Base-by-base conservation (phyloP, 2,113 vertebrate genomes). In the Entelurus aequoreus region DNA sequence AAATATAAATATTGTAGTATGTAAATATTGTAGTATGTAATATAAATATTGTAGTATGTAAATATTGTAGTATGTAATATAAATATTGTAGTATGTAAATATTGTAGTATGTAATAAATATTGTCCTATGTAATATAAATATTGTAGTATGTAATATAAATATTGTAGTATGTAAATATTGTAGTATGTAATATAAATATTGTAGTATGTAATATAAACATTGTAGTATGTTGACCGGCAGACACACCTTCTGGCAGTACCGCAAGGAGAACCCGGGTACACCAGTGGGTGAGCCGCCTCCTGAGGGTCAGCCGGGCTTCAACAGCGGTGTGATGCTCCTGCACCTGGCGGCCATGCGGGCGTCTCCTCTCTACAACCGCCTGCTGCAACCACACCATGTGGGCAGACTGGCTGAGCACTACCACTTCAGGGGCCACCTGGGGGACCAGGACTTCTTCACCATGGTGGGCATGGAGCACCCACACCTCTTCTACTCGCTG, bases 381-480 rank as follows among this genome's bases (percentile, higher is more conserved):
- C 89, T 98, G 38, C 79, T 98, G 75, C 88, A 98, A 74, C 94
- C 94, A 0, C 61, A 66, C 1, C 80, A 71, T 4, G 91, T 97
- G 48, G 91, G 90, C 69, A 89, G 84, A 49, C 90, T 99, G 49
- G 90, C 96, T 0, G 89, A 93, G 57, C 93, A 94, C 79, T 99
- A 95, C 86, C 94, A 84, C 86, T 97, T 99, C 86, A 91, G 89
- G 54, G 96, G 97, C 13, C 95, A 99, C 82, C 91, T 99, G 0
- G 97, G 97, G 1, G 97, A 99, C 84, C 97, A 99, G 84, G 97
- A 99, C 89, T 99, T 99, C 88, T 99, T 98, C 83, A 95, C 94
- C 38, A 93, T 99, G 93, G 93, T 94, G 0, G 94, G 96, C 74
- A 98, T 98, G 95, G 95, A 97, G 85, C 93, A 98, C 53, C 94